phyloP scores from a whole-genome alignment of 2,888 invertebrate species.

The Lydus trimaculatus region DNA sequence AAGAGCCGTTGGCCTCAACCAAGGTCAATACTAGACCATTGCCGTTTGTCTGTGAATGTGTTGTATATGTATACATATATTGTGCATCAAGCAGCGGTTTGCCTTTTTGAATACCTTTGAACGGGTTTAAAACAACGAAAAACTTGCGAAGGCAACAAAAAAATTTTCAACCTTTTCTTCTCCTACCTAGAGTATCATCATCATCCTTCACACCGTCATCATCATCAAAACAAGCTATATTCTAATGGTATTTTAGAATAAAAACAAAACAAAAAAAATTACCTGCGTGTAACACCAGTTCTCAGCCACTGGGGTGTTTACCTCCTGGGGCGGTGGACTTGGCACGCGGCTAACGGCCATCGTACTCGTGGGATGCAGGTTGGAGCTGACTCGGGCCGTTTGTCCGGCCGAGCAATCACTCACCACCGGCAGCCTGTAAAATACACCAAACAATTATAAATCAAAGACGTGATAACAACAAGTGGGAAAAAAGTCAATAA shows the following conservation, averaged over 20 bases:
- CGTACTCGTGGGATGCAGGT: slow-evolving; percentile 84
- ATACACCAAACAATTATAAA: slow-evolving; percentile 9
- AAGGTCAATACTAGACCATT: slow-evolving; percentile 29
- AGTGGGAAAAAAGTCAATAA: not conserved
- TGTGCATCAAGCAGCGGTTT: slow-evolving; percentile 15
- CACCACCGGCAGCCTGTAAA: slow-evolving; percentile 78
- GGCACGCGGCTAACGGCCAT: slow-evolving; percentile 97
- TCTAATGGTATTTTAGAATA: not conserved
- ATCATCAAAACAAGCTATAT: too few species aligned
- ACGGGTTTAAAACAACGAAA: slow-evolving; percentile 19
- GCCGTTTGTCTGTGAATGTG: slow-evolving; percentile 23
- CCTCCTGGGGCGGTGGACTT: slow-evolving; percentile 94
- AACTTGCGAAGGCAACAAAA: slow-evolving; percentile 12
- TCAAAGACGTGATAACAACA: not conserved
- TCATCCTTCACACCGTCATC: too few species aligned
- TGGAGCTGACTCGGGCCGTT: slow-evolving; percentile 88
- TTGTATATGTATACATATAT: slow-evolving; percentile 4
- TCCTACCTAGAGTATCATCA: too few species aligned
- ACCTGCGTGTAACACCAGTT: slow-evolving; percentile 99
- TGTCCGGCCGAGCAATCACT: slow-evolving; percentile 81
- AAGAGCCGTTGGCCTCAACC: slow-evolving; percentile 33
- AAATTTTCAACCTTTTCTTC: not conserved
- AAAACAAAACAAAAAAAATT: too few species aligned
- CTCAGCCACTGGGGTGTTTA: slow-evolving; percentile 97
- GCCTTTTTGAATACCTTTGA: slow-evolving; percentile 20